Base-by-base conservation (phyloP, 2,113 vertebrate genomes). In the Bufo bufo region DNA sequence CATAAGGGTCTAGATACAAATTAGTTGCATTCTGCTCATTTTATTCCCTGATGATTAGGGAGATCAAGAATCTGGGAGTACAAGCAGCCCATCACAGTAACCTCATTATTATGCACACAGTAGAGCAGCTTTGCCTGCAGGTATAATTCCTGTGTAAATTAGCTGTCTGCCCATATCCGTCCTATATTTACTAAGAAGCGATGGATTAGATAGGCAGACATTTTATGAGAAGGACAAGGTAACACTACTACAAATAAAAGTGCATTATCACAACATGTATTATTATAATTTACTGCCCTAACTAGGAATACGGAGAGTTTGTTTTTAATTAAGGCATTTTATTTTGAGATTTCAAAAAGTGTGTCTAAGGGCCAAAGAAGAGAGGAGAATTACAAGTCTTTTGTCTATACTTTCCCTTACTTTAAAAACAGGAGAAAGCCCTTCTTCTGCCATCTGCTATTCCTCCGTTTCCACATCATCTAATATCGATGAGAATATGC, bases 101-200 rank as follows among this genome's bases (percentile, higher is more conserved):
- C n/a, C 49, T 84, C 63, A 84, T 84, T 71, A 84, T 54, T 54
- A 84, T 84, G 82, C 82, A 69, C 47, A 84, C n/a, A 54, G 47
- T 69, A 69, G 63, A 54, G 71, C n/a, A 43, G 65, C 63, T 69
- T 71, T 71, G 82, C 20, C 82, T 84, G 82, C 82, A 84, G 82
- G 82, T 84, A 84, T 84, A 84, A 84, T 84, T 84, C 63, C 49
- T 84, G 63, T 69, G 82, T n/a, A 84, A 84, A 84, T 84, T 84
- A 84, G 65, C 82, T 84, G 63, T 84, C 82, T 84, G 82, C 8
- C 63, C 65, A 54, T 84, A 71, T 84, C 47, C 63, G 6, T 84
- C 82, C 65, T 33, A 54, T 71, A 65, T 84, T 69, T 69, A 71
- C 82, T 84, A 71, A 84, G 82, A 69, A 84, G 49, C 45, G 71